Conservation (phyloP, 2,113 vertebrate species). For the Chloropsis hardwickii region DNA sequence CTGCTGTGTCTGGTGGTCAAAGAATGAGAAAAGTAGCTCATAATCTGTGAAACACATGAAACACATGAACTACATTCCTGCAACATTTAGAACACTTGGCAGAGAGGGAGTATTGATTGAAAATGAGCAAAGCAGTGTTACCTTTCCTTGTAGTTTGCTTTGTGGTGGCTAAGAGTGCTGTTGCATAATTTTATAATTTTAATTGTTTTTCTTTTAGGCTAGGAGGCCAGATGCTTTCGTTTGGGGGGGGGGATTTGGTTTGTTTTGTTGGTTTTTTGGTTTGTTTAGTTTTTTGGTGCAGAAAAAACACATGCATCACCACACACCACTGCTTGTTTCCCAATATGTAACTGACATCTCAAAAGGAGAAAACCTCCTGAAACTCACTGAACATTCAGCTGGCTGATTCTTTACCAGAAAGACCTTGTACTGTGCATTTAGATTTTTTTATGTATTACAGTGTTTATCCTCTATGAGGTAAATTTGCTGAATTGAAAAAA, state of each 20-base stretch:
- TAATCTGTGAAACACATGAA: conserved; percentile 64
- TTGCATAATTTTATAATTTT: background rate
- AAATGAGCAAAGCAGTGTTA: conserved; percentile 47
- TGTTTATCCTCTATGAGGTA: background rate
- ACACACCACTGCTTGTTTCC: background rate
- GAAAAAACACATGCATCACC: background rate
- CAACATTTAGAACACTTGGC: conserved; percentile 59
- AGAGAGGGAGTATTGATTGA: conserved; percentile 44
- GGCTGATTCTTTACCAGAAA: background rate
- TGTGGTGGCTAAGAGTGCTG: background rate
- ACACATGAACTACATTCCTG: conserved; percentile 64
- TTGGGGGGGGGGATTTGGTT: background rate
- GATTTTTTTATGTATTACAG: background rate
- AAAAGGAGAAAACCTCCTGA: background rate
- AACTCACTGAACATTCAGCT: background rate
- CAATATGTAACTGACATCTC: background rate
- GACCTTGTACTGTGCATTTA: background rate
- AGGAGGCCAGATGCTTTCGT: background rate
- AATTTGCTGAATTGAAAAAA: background rate
- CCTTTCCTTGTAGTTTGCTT: conserved; percentile 21
- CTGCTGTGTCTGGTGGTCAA: conserved; percentile 36
- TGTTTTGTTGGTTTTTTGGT: background rate
- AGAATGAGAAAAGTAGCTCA: conserved; percentile 59
- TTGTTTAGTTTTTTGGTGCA: background rate
- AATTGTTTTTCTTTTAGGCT: background rate